Evolutionary conservation across 2,888 invertebrate genomes (phyloP).

Genomic region (Agrotis clavis): DNA sequence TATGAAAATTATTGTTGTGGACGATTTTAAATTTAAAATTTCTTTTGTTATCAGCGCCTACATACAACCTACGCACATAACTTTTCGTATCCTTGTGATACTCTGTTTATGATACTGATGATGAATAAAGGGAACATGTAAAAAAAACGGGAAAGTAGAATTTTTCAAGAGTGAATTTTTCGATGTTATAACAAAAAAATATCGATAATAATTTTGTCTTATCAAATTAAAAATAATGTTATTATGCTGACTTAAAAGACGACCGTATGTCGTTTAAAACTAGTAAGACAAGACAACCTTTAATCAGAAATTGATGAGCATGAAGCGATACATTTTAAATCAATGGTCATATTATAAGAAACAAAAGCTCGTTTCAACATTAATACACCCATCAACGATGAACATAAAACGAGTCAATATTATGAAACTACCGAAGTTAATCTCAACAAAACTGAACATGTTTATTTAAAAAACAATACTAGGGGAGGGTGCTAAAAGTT

Average conservation of each 20-base stretch:
- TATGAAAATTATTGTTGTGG: conserved; percentile 36
- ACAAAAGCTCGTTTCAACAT: conserved; percentile 2
- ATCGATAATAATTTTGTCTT: too few species aligned
- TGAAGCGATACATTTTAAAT: neutral
- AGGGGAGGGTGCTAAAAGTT: conserved; percentile 83
- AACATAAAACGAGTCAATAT: conserved; percentile 77
- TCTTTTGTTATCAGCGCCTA: conserved; percentile 41
- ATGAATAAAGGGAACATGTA: neutral
- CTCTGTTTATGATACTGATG: neutral
- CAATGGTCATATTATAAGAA: conserved; percentile 22
- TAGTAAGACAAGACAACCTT: conserved; percentile 9
- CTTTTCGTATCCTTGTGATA: conserved; percentile 17
- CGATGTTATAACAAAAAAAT: too few species aligned
- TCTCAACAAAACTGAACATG: conserved; percentile 83
- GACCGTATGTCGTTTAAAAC: neutral
- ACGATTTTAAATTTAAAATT: conserved; percentile 34
- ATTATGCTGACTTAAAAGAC: conserved; percentile 36
- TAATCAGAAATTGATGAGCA: conserved; percentile 7
- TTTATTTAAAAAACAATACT: conserved; percentile 86
- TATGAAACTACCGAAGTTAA: conserved; percentile 80
- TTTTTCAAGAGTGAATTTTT: too few species aligned
- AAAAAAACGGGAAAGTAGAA: too few species aligned
- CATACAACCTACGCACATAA: conserved; percentile 14
- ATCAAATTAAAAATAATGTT: conserved; percentile 3
- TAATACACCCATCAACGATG: conserved; percentile 47